Conservation (phyloP, 2,888 invertebrate species). For the Stenodera caucasica region DNA sequence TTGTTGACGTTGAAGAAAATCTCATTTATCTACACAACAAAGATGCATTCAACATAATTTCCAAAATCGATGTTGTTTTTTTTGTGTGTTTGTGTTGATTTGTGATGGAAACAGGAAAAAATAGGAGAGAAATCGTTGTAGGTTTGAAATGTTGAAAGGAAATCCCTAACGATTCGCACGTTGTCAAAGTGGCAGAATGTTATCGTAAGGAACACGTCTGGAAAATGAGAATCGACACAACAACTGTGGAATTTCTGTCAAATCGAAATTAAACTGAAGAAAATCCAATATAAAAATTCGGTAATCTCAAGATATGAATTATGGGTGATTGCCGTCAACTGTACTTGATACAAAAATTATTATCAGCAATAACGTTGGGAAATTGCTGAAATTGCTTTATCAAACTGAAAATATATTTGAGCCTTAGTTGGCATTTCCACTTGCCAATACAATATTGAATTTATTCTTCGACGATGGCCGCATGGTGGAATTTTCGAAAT, state of each 20-base stretch:
- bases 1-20: not conserved
- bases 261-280: not conserved
- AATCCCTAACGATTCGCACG: not conserved
- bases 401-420: not conserved
- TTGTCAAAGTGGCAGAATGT: not conserved
- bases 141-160: not conserved
- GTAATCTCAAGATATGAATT: not conserved
- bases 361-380: not conserved
- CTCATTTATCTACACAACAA: not conserved
- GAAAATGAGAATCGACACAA: slow-evolving; percentile 3
- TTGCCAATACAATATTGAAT: not conserved
- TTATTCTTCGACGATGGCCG: no score
- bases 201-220: not conserved
- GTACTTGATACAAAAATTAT: not conserved
- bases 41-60: not conserved
- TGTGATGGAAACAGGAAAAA: not conserved
- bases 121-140: not conserved
- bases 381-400: not conserved
- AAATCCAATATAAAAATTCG: no score
- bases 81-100: not conserved
- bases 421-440: not conserved
- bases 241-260: not conserved
- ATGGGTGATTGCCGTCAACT: not conserved
- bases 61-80: slow-evolving; percentile 2
- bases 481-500: not conserved